Conservation (phyloP, 2,797 vertebrate species). For the Margarornis squamiger region DNA sequence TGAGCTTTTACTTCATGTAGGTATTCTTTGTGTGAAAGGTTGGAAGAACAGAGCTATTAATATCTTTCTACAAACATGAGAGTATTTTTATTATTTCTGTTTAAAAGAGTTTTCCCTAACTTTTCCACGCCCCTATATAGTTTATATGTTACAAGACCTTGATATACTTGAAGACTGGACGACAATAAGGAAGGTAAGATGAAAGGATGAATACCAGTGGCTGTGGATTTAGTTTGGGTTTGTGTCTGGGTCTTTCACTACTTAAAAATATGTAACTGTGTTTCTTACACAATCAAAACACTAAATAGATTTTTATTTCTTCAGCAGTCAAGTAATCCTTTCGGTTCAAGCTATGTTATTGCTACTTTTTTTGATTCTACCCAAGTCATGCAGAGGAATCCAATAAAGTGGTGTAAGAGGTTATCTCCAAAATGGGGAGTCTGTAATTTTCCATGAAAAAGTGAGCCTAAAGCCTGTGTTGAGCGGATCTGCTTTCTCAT, state of each 20-base stretch:
- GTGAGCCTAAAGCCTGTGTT: not conserved
- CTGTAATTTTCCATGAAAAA: not conserved
- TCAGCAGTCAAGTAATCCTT: not conserved
- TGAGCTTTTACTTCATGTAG: not conserved
- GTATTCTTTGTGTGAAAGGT: not conserved
- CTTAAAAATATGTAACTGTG: not conserved
- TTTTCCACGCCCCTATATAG: slow-evolving; percentile 92
- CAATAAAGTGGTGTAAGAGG: not conserved
- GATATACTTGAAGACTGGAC: slow-evolving; percentile 99
- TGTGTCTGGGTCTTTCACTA: not conserved
- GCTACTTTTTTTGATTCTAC: not conserved
- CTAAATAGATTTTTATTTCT: not conserved
- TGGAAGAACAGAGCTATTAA: not conserved
- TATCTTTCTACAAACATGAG: not conserved
- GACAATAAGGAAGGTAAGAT: slow-evolving; percentile 92
- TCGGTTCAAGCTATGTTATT: not conserved
- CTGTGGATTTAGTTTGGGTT: not conserved
- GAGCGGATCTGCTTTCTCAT: not conserved
- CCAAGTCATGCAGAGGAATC: not conserved
- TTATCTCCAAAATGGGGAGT: not conserved
- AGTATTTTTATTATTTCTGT: not conserved
- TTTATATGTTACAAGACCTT: slow-evolving; percentile 98
- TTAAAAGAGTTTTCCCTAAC: slow-evolving; percentile 76
- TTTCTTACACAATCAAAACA: not conserved
- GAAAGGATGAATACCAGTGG: not conserved